phyloP scores from a whole-genome alignment of 2,113 vertebrate genomes.

The Gallinago jamesoni region DNA sequence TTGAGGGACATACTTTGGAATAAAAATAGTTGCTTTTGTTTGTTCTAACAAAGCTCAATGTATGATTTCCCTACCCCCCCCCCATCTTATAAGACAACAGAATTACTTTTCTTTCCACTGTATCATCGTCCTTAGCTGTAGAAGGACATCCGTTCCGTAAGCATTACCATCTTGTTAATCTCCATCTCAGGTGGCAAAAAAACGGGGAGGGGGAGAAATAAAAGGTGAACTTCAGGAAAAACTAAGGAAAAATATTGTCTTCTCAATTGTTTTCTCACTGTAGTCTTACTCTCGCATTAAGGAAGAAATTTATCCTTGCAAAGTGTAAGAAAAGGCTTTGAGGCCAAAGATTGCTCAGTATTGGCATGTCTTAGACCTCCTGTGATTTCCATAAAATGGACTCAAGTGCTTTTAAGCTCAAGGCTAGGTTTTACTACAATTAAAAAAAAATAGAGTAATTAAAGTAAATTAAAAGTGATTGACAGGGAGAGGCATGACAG shows the following conservation, averaged over 20 bases:
- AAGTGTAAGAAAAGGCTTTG: background rate
- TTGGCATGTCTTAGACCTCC: background rate
- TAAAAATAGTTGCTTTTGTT: background rate
- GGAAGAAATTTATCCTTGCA: background rate
- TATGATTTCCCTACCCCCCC: background rate
- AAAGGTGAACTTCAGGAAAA: background rate
- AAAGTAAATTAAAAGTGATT: background rate
- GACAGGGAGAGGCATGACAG: background rate
- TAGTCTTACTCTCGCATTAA: background rate
- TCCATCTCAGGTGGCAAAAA: background rate
- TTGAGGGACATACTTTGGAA: background rate
- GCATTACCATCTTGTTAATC: background rate
- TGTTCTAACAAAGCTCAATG: background rate
- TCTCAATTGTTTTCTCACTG: background rate
- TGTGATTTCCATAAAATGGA: background rate
- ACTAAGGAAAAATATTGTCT: background rate
- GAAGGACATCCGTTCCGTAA: background rate
- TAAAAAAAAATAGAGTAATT: background rate
- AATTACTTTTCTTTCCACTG: background rate
- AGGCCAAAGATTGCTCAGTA: background rate
- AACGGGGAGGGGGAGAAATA: rapidly evolving
- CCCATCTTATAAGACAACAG: background rate
- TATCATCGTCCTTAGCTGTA: background rate
- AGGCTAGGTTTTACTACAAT: background rate
- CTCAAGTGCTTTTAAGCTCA: background rate